Base-by-base conservation (phyloP, 92 coral and sea anemone species). In the Palythoa grandiflora region DNA sequence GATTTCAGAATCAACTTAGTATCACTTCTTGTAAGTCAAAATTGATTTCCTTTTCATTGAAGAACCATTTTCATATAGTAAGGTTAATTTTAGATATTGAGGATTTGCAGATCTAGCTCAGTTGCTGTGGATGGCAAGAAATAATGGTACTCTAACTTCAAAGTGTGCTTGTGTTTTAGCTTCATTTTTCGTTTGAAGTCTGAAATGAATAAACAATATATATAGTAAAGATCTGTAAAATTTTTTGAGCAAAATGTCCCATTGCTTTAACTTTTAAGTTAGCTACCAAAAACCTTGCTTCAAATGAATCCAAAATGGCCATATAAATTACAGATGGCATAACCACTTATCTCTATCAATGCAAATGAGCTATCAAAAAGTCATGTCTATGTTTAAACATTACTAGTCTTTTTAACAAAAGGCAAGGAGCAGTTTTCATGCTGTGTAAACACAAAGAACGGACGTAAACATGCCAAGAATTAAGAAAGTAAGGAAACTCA, bases 401-500 rank as follows among this genome's bases (percentile, higher is more conserved):
- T 50, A 7, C 70, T 17, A 61, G n/a, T 60, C 38, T 8, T 53
- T 54, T 55, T 55, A 17, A 63, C 19, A n/a, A 44, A 78, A 28
- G 19, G 11, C 59, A n/a, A 65, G 48, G 44, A 66, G 11, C n/a
- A 28, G 39, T 53, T 10, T 80, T 80, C 61, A 47, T 38, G 39
- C 57, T 50, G 75, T 14, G 73, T 19, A 80, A 36, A 35, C 73
- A 65, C 63, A 65, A 81, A 71, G 51, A 48, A 37, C 15, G 5
- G 21, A 81, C 38, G 47, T 40, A 81, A 81, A 66, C 86, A 63
- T 47, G 52, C 38, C 84, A 79, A 38, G 40, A 63, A 14, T 8
- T n/a, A 28, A 28, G 28, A 28, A 28, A 28, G 28, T 15, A 47
- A n/a, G 19, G 9, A 19, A 63, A 76, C 93, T 88, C 83, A 94